Conservation (phyloP, 2,797 vertebrate genomes). For the Rhincodon typus region DNA sequence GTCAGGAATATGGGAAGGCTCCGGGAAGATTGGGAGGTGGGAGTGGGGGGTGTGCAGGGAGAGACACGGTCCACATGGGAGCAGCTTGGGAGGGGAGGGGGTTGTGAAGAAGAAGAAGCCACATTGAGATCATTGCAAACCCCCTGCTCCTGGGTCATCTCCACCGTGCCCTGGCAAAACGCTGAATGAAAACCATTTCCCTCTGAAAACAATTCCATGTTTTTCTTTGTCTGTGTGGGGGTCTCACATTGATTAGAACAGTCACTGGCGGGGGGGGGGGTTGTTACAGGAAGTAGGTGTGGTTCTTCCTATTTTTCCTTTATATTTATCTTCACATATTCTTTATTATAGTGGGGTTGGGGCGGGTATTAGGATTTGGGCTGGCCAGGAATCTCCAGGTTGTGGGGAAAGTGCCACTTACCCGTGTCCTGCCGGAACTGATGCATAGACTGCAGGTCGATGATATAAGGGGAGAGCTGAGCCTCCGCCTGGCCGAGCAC, state of each 20-base stretch:
- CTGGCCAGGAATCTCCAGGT: too few species aligned
- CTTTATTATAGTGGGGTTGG: too few species aligned
- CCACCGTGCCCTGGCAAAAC: too few species aligned
- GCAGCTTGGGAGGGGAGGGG: too few species aligned
- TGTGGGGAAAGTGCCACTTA: slow-evolving; percentile 51
- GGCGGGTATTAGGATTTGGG: too few species aligned
- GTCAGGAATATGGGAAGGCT: not conserved
- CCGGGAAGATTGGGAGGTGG: not conserved
- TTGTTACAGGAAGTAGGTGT: not conserved
- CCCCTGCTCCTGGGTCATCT: too few species aligned
- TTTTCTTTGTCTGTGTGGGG: too few species aligned
- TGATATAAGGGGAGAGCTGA: slow-evolving; percentile 84
- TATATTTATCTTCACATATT: too few species aligned
- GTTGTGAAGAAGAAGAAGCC: not conserved
- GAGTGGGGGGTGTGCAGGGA: not conserved
- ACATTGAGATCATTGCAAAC: too few species aligned
- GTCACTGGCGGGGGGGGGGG: not conserved
- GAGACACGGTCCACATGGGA: not conserved
- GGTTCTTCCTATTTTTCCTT: not conserved
- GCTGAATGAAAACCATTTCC: too few species aligned
- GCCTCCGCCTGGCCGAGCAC: slow-evolving; percentile 86
- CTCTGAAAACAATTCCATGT: too few species aligned
- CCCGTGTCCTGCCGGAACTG: slow-evolving; percentile 95
- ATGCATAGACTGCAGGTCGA: slow-evolving; percentile 94
- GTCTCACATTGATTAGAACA: too few species aligned